Conservation (phyloP, 2,113 vertebrate species). For the Xiphorhynchus elegans region DNA sequence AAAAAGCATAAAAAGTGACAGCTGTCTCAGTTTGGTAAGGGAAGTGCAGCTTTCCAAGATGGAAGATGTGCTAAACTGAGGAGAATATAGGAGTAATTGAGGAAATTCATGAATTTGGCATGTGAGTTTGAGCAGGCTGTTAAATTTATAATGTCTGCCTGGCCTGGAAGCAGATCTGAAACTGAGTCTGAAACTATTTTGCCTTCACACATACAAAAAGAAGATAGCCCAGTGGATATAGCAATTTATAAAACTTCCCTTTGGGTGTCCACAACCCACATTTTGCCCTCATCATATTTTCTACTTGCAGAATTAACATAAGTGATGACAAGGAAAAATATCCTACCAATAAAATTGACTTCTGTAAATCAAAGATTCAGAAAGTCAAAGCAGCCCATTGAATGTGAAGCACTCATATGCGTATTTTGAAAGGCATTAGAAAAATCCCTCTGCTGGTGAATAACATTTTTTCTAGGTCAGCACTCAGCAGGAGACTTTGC, state of each 20-base stretch:
- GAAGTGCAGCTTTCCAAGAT: neutral
- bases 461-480: conserved; percentile 8
- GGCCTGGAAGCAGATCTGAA: conserved; percentile 21
- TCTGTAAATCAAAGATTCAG: neutral
- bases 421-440: neutral
- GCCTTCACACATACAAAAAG: neutral
- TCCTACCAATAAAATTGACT: neutral
- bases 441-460: neutral
- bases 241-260: neutral
- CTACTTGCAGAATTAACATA: neutral
- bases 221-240: neutral
- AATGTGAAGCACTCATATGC: neutral
- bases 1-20: neutral
- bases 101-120: conserved; percentile 22
- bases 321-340: neutral
- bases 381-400: neutral
- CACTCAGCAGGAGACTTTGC: neutral
- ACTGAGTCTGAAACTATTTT: neutral
- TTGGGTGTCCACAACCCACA: neutral
- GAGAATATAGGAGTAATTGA: neutral
- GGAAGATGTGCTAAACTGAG: neutral
- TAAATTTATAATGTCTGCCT: conserved; percentile 42
- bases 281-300: neutral
- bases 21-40: neutral
- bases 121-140: conserved; percentile 3